phyloP scores from a whole-genome alignment of 30 jellyfish, hydroid and myxozoan genomes.

The Clytia hemisphaerica region DNA sequence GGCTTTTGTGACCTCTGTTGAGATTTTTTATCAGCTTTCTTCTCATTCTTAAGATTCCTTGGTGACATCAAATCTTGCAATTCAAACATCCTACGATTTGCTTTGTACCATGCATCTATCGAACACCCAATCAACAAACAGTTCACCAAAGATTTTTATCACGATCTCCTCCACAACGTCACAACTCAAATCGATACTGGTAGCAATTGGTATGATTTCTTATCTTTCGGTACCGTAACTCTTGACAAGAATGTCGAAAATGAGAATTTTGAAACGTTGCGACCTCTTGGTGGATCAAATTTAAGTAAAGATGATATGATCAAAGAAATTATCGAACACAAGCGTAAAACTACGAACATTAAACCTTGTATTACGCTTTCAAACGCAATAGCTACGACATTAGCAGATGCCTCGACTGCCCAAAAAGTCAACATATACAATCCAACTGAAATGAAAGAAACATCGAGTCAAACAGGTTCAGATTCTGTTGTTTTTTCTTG shows the following conservation, averaged over 20 bases:
- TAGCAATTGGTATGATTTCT: constrained; percentile 23
- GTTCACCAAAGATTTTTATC: constrained; percentile 2
- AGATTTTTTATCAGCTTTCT: background rate
- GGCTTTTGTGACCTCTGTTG: background rate
- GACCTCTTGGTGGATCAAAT: constrained; percentile 30
- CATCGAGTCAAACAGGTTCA: constrained; percentile 4
- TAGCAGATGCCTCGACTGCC: constrained; percentile 91
- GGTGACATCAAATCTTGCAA: background rate
- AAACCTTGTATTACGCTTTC: constrained; percentile 59
- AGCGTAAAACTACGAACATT: constrained; percentile 41
- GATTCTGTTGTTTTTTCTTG: constrained; percentile 88
- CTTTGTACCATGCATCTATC: constrained; percentile 22
- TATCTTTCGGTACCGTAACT: background rate
- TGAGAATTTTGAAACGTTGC: background rate
- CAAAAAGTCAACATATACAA: background rate
- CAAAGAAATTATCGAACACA: constrained; percentile 65
- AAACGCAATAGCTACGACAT: constrained; percentile 94
- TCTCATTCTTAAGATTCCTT: constrained; percentile 13
- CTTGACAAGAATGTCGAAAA: background rate
- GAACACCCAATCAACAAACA: constrained; percentile 7
- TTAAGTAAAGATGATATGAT: constrained; percentile 44
- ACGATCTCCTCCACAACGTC: background rate
- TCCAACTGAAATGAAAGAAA: background rate
- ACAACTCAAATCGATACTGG: constrained; percentile 27
- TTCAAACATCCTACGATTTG: constrained; percentile 23